Conservation (phyloP, 2,888 invertebrate genomes). For the Limnephilus lunatus region DNA sequence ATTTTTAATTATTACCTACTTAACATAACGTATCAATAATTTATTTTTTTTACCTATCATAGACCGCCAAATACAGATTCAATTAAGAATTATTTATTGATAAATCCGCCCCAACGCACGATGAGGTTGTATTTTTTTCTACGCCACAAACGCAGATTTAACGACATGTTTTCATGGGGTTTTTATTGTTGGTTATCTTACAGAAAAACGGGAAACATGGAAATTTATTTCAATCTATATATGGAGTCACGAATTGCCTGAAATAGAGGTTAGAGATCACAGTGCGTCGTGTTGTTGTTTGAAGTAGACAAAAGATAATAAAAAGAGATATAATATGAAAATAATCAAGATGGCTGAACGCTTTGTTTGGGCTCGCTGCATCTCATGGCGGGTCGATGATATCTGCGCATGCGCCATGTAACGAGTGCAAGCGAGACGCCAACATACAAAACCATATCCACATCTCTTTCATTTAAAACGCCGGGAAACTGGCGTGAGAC, state of each 20-base stretch:
- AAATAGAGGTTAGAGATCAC: slow-evolving; percentile 31
- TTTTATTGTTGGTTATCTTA: not conserved
- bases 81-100: not conserved
- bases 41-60: too few species aligned
- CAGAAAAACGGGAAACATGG: not conserved
- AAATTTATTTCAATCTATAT: slow-evolving; percentile 2
- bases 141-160: not conserved
- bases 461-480: slow-evolving; percentile 42
- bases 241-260: not conserved
- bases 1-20: too few species aligned
- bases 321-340: slow-evolving; percentile 35
- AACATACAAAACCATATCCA: slow-evolving; percentile 24
- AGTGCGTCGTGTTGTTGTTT: not conserved
- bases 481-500: slow-evolving; percentile 30
- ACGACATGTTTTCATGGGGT: not conserved
- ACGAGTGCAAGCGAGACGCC: slow-evolving; percentile 36
- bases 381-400: slow-evolving; percentile 59
- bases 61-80: not conserved
- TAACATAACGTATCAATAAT: too few species aligned
- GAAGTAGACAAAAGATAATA: slow-evolving; percentile 21
- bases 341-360: slow-evolving; percentile 46
- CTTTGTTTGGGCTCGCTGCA: slow-evolving; percentile 51
- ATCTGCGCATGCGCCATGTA: slow-evolving; percentile 54
- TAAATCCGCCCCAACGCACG: not conserved
- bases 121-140: not conserved